A percentile compares a stretch with the other conserved stretches of the same genome.
phyloP scores from a whole-genome alignment of 2,797 vertebrate species.

The Martes flavigula region DNA sequence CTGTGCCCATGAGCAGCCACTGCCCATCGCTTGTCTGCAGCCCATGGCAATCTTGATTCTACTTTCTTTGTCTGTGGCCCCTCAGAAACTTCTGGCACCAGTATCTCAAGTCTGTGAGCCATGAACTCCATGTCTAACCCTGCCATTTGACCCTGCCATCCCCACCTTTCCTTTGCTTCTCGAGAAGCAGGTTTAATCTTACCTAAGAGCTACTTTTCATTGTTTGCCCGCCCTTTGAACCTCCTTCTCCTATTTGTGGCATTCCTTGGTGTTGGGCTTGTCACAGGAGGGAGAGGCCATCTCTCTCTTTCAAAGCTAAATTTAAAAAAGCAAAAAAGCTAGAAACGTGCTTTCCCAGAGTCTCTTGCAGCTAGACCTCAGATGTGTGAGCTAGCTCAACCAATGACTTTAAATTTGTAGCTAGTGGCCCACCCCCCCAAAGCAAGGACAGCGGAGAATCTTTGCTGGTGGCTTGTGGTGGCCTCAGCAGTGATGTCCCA shows the following conservation, averaged over 20 bases:
- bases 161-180: neutral
- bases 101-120: neutral
- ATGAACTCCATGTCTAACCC: neutral
- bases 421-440: too few relatives aligned
- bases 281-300: neutral
- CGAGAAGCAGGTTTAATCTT: neutral
- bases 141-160: neutral
- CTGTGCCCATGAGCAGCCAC: neutral
- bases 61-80: neutral
- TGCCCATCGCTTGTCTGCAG: fast-evolving
- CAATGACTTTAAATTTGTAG: neutral
- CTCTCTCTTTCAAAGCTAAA: neutral
- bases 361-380: neutral
- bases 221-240: neutral
- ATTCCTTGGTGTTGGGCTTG: neutral
- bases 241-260: neutral
- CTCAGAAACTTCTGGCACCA: neutral
- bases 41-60: neutral
- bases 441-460: neutral
- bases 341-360: neutral
- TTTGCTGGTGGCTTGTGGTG: neutral
- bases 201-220: neutral
- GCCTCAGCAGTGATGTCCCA: neutral
- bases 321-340: neutral
- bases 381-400: neutral